Evolutionary conservation across 1,140 invertebrate species (phyloP).

Genomic region (Hormaphis cornu): DNA sequence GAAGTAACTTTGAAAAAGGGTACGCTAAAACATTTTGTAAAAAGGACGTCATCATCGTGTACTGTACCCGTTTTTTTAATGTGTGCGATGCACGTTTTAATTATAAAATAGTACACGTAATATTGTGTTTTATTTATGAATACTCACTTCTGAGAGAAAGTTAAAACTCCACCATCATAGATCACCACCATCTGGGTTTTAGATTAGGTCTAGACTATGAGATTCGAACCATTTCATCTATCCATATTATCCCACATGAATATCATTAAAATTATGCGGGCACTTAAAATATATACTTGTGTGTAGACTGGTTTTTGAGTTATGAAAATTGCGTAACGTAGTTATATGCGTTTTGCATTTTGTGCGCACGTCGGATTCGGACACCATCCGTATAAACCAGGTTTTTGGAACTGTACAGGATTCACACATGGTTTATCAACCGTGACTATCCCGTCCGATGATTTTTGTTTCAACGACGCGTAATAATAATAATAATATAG

Average conservation of each 20-base stretch:
- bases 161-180: neutral
- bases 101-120: neutral
- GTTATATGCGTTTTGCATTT: conserved; percentile 4
- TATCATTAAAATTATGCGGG: neutral
- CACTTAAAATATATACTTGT: neutral
- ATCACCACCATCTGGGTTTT: neutral
- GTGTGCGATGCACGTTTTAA: neutral
- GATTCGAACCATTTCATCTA: neutral
- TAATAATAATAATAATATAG: neutral
- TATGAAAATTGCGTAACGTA: conserved; percentile 19
- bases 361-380: neutral
- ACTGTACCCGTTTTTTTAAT: neutral
- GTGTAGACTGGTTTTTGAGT: neutral
- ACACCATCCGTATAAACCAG: neutral
- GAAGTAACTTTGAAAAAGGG: too few relatives aligned
- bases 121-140: neutral
- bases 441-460: conserved; percentile 36
- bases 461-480: conserved; percentile 27
- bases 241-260: neutral
- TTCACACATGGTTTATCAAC: conserved; percentile 30
- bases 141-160: neutral
- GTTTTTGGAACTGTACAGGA: neutral
- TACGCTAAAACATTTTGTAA: too few relatives aligned
- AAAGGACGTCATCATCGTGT: too few relatives aligned
- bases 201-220: conserved; percentile 12